Base-by-base conservation (phyloP, 2,888 invertebrate species). In the Gymnoscelis rufifasciata region DNA sequence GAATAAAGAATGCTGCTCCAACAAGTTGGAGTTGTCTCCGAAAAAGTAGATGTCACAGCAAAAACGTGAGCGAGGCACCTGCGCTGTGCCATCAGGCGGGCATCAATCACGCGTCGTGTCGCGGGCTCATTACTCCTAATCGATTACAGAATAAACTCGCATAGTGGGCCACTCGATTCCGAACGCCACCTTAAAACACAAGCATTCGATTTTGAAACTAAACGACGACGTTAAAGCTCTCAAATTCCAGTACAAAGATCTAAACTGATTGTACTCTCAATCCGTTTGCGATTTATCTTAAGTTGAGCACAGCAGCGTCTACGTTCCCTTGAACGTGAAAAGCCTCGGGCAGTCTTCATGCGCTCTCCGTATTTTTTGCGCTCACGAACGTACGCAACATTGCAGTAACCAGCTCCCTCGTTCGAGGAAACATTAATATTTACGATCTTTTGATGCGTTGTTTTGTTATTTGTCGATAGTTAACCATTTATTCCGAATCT, bases 101-200 rank as follows among this genome's bases (percentile, higher is more conserved):
- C 53, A 50, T 58, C 57, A 52, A 55, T 57, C 57, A 55, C 27
- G 33, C 23, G 37, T 47, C 42, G 44, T 47, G 47, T 52, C 47
- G 37, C 48, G 29, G 35, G 46, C 43, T 53, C 54, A 53, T 56
- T 51, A 54, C 38, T 14, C 15, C 1, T 15, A 15, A 33, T 45
- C 43, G 29, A 26, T 26, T 23, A 42, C 28, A 28, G 42, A 42
- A 42, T 33, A 47, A 37, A 31, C 33, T 45, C 26, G 2, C 33
- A 8, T n/a, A 13, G 13, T 4, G 14, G 30, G 33, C 13, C 30
- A 8, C 30, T 3, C 3, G 14, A 6, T 4, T 0, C 8, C 7
- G 12, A 7, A 6, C 6, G 11, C 11, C 29, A 0, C 11, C 7
- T 3, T 30, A 12, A 13, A 13, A 14, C 30, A 4, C 11, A 12